Conservation (phyloP, 2,113 vertebrate genomes). For the Carlito syrichta region DNA sequence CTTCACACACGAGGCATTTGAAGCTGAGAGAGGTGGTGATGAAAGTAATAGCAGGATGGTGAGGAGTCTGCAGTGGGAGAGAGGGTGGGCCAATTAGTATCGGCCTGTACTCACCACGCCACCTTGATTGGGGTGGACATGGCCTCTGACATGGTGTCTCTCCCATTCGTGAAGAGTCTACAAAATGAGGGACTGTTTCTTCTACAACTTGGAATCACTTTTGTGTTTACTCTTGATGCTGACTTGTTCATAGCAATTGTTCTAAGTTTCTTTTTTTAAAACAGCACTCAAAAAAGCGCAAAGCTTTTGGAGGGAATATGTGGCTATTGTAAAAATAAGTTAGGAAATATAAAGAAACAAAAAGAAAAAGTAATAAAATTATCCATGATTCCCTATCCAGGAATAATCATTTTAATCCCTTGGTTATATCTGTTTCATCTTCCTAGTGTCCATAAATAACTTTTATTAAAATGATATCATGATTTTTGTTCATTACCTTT, state of each 20-base stretch:
- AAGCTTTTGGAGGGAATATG: not conserved
- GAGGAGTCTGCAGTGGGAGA: not conserved
- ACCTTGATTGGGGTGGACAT: accelerated
- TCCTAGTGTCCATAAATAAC: not conserved
- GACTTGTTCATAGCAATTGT: not conserved
- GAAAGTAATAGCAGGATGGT: not conserved
- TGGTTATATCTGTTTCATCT: not conserved
- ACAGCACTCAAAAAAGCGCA: not conserved
- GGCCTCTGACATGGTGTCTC: too few species aligned
- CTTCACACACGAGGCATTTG: not conserved
- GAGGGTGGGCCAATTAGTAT: not conserved
- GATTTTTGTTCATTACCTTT: not conserved
- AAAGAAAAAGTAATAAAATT: not conserved
- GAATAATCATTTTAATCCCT: not conserved
- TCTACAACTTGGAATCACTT: not conserved
- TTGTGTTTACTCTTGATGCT: not conserved
- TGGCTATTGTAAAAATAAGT: not conserved
- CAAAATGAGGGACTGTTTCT: not conserved
- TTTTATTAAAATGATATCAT: not conserved
- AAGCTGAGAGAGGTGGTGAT: not conserved
- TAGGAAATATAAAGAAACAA: not conserved
- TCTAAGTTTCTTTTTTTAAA: not conserved
- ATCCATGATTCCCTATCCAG: not conserved
- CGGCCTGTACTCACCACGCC: not conserved
- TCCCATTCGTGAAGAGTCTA: not conserved